These are phyloP conservation scores for Forbesichthys papilliferus DNA, from an alignment of 2,113 vertebrate genomes.

Conservation along the genomic window DNA sequence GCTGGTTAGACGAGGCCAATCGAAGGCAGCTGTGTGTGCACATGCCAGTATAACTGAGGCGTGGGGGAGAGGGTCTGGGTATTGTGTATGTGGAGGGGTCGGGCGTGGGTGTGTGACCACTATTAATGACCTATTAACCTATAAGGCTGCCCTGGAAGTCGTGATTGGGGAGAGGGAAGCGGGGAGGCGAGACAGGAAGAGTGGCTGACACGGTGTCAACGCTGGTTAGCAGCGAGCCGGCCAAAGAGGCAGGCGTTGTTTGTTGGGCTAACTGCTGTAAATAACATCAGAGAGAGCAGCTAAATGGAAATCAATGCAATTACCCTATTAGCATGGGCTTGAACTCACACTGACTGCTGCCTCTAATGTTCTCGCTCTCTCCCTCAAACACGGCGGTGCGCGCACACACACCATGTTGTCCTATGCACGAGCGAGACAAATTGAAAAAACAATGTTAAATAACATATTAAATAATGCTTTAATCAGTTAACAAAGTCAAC, in stretches of 20 bases:
- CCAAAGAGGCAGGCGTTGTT: constrained; percentile 61
- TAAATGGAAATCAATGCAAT: constrained; percentile 85
- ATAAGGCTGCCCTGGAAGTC: constrained; percentile 66
- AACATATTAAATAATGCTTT: too few relatives aligned
- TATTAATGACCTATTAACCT: constrained; percentile 66
- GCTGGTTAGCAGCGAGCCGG: constrained; percentile 66
- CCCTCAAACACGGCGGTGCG: not conserved
- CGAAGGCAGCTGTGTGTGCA: constrained; percentile 50
- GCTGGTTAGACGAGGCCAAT: constrained; percentile 57
- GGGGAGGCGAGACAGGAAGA: constrained; percentile 39
- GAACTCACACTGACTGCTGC: constrained; percentile 60
- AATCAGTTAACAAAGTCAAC: not conserved
- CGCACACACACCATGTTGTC: not conserved
- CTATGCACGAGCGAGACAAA: not conserved
- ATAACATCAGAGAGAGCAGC: constrained; percentile 79
- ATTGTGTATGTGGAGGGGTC: not conserved
- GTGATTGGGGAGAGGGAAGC: constrained; percentile 45
- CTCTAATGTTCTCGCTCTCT: constrained; percentile 34
- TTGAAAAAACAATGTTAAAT: too few relatives aligned
- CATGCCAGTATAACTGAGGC: constrained; percentile 54
- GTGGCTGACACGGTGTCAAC: constrained; percentile 60
- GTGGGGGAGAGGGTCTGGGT: constrained; percentile 17
- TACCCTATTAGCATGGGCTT: constrained; percentile 78
- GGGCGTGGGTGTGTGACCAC: constrained; percentile 47
- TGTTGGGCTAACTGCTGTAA: constrained; percentile 78